These are phyloP conservation scores for Siniperca knerii DNA, from an alignment of 2,113 vertebrate genomes.

Conservation along the genomic window DNA sequence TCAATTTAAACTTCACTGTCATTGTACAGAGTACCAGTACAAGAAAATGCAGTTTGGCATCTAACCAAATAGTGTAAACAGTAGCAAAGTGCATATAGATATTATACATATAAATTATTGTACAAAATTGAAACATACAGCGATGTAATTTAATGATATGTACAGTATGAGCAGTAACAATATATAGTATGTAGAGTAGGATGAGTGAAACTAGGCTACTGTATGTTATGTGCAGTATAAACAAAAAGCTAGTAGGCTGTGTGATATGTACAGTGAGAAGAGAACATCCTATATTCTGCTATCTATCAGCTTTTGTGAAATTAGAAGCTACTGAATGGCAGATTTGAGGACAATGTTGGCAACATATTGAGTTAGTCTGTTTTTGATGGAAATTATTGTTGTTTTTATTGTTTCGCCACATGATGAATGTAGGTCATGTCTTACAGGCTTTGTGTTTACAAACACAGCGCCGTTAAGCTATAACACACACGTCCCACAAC, in stretches of 20 bases:
- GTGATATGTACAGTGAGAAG: neutral
- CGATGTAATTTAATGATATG: no score
- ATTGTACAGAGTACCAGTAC: neutral
- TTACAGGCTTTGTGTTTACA: conserved; percentile 26
- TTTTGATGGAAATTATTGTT: neutral
- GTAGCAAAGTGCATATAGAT: neutral
- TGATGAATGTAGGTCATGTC: conserved; percentile 29
- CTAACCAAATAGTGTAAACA: neutral
- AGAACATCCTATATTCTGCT: neutral
- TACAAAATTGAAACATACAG: neutral
- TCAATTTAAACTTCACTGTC: neutral
- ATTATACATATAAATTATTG: neutral
- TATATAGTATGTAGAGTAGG: neutral
- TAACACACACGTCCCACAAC: neutral
- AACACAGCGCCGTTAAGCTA: neutral
- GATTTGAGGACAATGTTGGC: neutral
- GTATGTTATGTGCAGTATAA: neutral
- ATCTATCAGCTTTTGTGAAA: neutral
- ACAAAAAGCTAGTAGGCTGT: neutral
- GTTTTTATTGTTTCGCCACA: neutral
- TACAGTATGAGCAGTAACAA: neutral
- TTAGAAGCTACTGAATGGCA: neutral
- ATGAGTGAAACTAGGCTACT: neutral
- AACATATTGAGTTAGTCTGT: neutral
- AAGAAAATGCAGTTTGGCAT: neutral